Conservation (phyloP, 2,113 vertebrate genomes). For the Callionymus lyra region DNA sequence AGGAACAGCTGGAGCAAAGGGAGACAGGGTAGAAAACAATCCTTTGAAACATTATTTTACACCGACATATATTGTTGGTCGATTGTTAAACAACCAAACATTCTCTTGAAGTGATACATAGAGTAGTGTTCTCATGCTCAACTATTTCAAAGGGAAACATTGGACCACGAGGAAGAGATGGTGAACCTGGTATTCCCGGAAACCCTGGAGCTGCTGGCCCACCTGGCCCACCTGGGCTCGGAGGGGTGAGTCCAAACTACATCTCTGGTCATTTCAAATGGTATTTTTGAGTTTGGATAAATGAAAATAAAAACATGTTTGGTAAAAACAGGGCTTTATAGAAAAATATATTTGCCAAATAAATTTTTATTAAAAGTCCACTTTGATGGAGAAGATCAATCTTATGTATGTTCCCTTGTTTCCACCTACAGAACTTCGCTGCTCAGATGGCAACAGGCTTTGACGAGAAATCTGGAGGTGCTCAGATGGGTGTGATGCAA, state of each 20-base stretch:
- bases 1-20: conserved; percentile 80
- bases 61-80: too few species aligned
- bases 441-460: conserved; percentile 89
- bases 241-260: conserved; percentile 72
- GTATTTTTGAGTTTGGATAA: background rate
- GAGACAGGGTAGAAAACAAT: conserved; percentile 73
- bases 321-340: too few species aligned
- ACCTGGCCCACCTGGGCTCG: conserved; percentile 74
- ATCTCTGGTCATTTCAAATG: too few species aligned
- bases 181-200: conserved; percentile 86
- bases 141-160: conserved; percentile 68
- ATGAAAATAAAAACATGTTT: background rate
- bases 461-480: conserved; percentile 84
- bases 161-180: conserved; percentile 87
- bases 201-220: conserved; percentile 75
- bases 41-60: too few species aligned
- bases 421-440: conserved; percentile 76
- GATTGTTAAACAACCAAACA: too few species aligned
- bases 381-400: too few species aligned
- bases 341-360: too few species aligned
- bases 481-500: conserved; percentile 88
- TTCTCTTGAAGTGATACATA: too few species aligned
- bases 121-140: too few species aligned
- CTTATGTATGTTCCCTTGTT: background rate
- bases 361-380: too few species aligned